phyloP scores from a whole-genome alignment of 2,113 vertebrate species.

The Melanerpes formicivorus region DNA sequence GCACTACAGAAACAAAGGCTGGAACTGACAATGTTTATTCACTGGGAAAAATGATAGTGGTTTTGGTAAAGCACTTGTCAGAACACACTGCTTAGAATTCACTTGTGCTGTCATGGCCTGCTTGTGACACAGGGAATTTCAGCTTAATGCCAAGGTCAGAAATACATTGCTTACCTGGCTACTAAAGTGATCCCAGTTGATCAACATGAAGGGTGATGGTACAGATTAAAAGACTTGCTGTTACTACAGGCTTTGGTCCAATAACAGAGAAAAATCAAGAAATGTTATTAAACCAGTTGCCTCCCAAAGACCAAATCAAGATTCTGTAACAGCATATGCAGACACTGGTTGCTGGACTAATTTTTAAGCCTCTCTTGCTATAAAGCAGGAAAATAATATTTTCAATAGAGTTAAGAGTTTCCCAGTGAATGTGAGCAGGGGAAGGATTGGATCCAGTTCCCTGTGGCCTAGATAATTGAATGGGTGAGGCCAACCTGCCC shows the following conservation, averaged over 20 bases:
- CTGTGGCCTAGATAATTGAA: not conserved
- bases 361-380: not conserved
- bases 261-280: not conserved
- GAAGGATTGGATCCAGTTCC: not conserved
- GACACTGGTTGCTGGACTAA: not conserved
- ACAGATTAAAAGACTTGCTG: not conserved
- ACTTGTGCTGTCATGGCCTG: not conserved
- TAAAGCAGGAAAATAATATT: not conserved
- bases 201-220: not conserved
- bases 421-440: not conserved
- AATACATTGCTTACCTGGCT: rapidly evolving
- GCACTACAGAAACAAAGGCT: rapidly evolving
- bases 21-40: not conserved
- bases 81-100: not conserved
- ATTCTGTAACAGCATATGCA: rapidly evolving
- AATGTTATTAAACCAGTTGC: not conserved
- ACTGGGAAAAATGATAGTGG: not conserved
- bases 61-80: not conserved
- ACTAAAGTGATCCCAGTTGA: not conserved
- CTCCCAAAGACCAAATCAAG: not conserved
- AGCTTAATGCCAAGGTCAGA: not conserved
- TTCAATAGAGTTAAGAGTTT: not conserved
- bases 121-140: not conserved
- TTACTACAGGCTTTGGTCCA: not conserved
- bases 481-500: not conserved